A percentile compares a stretch with the other conserved stretches of the same genome.
Conservation (phyloP, 2,888 invertebrate genomes). For the Watsonalla cultraria region DNA sequence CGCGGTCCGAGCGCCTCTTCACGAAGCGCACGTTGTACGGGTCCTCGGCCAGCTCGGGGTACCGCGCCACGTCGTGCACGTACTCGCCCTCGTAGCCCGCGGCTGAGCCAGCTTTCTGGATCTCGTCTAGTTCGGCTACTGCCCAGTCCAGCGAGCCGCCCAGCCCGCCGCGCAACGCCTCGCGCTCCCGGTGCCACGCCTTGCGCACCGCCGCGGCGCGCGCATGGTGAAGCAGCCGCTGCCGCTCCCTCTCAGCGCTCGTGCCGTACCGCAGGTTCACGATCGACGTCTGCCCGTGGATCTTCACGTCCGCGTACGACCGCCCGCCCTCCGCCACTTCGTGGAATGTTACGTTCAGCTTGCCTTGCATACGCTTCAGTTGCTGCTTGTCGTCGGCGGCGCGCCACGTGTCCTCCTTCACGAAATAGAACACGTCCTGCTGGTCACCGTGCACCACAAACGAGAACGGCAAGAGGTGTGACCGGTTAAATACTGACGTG, state of each 20-base stretch:
- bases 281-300: slow-evolving; percentile 93
- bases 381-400: slow-evolving; percentile 93
- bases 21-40: slow-evolving; percentile 95
- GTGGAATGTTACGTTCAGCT: slow-evolving; percentile 94
- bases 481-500: slow-evolving; percentile 94
- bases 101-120: slow-evolving; percentile 89
- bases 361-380: slow-evolving; percentile 91
- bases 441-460: slow-evolving; percentile 92
- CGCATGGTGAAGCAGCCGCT: slow-evolving; percentile 93
- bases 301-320: slow-evolving; percentile 91
- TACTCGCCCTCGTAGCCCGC: slow-evolving; percentile 94
- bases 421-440: slow-evolving; percentile 95
- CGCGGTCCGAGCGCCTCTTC: slow-evolving; percentile 86
- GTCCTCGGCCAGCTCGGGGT: slow-evolving; percentile 96
- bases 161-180: slow-evolving; percentile 87
- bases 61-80: slow-evolving; percentile 92
- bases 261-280: slow-evolving; percentile 97
- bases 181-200: slow-evolving; percentile 96
- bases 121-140: slow-evolving; percentile 91
- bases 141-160: slow-evolving; percentile 91
- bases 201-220: slow-evolving; percentile 91
- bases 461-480: slow-evolving; percentile 91
- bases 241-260: slow-evolving; percentile 92
- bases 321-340: slow-evolving; percentile 88
- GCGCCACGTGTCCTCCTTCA: slow-evolving; percentile 94